Evolutionary conservation across 2,888 invertebrate genomes (phyloP), one percentile per base, ranked within the genome.

Genomic region (Apeira syringaria): DNA sequence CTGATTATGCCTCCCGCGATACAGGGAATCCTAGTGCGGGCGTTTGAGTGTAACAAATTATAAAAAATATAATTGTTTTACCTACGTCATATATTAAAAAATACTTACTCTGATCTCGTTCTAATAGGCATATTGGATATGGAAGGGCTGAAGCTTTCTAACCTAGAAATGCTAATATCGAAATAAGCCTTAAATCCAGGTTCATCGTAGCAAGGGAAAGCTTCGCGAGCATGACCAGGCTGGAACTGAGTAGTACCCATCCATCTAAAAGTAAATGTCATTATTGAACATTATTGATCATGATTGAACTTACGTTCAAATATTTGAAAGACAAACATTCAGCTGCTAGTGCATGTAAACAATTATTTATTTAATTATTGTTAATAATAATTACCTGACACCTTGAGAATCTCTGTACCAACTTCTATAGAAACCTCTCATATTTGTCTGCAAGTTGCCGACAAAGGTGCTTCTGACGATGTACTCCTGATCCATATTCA

Each of bases 151-250:
- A 91, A 92, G 38, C 76, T 75, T 0, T 53, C 41, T 9, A 92
- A 90, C 55, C 93, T 91, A 3, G 90, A 88, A 33, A 97, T 91
- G 36, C 91, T 93, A 12, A 97, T 91, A 4, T 91, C 91, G 53
- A 96, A 97, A 3, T 83, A 92, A 0, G 97, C 94, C 70, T 97
- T 96, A 67, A 95, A 94, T 8, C 91, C 90, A 1, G 97, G 97
- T 56, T 97, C 96, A 64, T 97, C 97, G 64, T 96, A 96, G 72
- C 97, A 97, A 3, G 97, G 97, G 69, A 97, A 97, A 0, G 95
- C 96, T 62, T 93, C 91, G 25, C 96, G 91, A 0, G 96, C 96
- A 61, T 95, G 93, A 0, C 93, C 94, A 0, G 95, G 93, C 49
- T 96, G 94, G 67, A 96, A 96, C 64, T 96, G 96, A 0, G 96